Percentiles rank a stretch among this genome's conserved stretches.
Conservation (phyloP, 2,797 vertebrate species). For the Alauda arvensis region DNA sequence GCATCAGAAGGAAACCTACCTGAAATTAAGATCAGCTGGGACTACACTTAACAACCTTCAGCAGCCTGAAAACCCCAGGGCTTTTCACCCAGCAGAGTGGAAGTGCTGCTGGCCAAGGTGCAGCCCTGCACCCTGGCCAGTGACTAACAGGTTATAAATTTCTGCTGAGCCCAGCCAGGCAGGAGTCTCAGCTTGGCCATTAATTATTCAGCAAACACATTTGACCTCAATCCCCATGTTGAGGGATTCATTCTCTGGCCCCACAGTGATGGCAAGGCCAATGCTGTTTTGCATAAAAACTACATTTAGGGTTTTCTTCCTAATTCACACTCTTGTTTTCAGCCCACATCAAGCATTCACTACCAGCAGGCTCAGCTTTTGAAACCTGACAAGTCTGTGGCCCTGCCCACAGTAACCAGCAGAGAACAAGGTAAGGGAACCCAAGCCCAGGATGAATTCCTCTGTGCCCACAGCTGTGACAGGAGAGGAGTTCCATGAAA, state of each 20-base stretch:
- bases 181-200: not conserved
- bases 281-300: not conserved
- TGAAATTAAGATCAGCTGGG: not conserved
- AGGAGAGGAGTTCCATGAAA: not conserved
- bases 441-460: not conserved
- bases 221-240: not conserved
- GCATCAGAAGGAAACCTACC: not conserved
- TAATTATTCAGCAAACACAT: not conserved
- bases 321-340: not conserved
- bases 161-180: not conserved
- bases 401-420: not conserved
- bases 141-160: not conserved
- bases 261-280: not conserved
- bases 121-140: not conserved
- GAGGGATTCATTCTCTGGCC: not conserved
- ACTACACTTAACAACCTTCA: not conserved
- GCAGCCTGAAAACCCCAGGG: not conserved
- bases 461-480: not conserved
- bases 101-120: not conserved
- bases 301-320: not conserved
- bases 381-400: fast-evolving
- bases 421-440: not conserved
- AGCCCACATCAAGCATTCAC: not conserved
- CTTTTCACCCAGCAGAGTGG: not conserved
- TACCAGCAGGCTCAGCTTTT: not conserved